These are phyloP conservation scores for Bubalus kerabau DNA, from an alignment of 2,113 vertebrate genomes.

Conservation along the genomic window DNA sequence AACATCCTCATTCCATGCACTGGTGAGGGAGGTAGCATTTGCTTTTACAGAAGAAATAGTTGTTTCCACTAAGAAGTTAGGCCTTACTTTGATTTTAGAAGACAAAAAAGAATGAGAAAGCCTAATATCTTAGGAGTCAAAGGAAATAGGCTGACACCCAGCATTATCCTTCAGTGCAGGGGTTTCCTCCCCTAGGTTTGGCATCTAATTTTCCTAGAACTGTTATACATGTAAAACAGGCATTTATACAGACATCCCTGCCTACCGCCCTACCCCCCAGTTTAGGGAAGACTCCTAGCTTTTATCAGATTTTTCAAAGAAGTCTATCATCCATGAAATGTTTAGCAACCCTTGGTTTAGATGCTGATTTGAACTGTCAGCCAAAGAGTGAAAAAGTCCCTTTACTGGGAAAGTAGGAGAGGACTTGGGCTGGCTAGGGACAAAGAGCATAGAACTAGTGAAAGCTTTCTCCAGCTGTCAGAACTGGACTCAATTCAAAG, in stretches of 20 bases:
- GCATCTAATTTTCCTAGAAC: background rate
- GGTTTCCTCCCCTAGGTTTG: background rate
- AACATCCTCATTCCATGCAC: background rate
- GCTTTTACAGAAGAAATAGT: background rate
- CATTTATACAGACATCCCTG: background rate
- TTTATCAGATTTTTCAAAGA: conserved; percentile 3
- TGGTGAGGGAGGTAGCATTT: background rate
- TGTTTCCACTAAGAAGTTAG: background rate
- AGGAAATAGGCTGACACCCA: background rate
- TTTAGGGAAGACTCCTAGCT: background rate
- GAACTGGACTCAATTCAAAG: background rate
- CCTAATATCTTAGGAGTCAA: background rate
- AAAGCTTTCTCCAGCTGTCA: background rate
- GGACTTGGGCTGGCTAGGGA: background rate
- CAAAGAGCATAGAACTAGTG: background rate
- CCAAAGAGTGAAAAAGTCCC: background rate
- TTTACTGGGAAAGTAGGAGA: background rate
- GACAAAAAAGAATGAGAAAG: conserved; percentile 1
- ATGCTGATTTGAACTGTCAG: background rate
- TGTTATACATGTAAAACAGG: background rate
- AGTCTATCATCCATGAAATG: background rate
- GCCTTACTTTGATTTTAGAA: conserved; percentile 14
- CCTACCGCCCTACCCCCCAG: background rate
- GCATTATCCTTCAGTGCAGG: background rate
- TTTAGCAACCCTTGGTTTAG: background rate